phyloP scores from a whole-genome alignment of 2,888 invertebrate species.

The Mesorhabditis sp. region DNA sequence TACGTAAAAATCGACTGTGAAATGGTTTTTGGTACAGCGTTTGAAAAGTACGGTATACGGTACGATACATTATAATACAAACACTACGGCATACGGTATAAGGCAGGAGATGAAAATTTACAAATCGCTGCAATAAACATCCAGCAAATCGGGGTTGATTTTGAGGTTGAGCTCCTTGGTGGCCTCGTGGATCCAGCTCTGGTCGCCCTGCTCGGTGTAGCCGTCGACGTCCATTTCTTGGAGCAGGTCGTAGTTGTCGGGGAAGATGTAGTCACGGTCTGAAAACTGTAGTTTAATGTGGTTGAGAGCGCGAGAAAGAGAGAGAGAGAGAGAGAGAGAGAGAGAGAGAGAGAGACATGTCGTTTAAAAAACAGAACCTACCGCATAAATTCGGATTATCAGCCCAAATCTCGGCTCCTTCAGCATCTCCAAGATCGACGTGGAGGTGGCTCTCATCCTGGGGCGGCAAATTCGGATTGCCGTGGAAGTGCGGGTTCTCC shows the following conservation, averaged over 20 bases:
- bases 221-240: conserved; percentile 5
- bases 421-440: not conserved
- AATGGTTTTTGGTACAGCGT: too few species aligned
- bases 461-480: not conserved
- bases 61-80: too few species aligned
- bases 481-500: not conserved
- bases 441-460: not conserved
- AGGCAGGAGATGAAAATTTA: not conserved
- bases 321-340: too few species aligned
- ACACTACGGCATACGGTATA: too few species aligned
- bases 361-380: too few species aligned
- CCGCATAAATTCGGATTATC: not conserved
- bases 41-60: too few species aligned
- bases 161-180: not conserved
- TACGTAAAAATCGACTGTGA: too few species aligned
- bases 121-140: conserved; percentile 4
- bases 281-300: not conserved
- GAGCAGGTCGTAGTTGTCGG: not conserved
- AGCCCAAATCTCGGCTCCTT: not conserved
- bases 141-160: not conserved
- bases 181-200: not conserved
- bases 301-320: too few species aligned
- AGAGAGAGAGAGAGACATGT: too few species aligned
- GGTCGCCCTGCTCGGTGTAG: not conserved
- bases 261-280: conserved; percentile 5